Percentiles rank a stretch among this genome's conserved stretches.
Evolutionary conservation across 2,888 invertebrate species (phyloP).

Genomic region (Scaeva pyrastri): DNA sequence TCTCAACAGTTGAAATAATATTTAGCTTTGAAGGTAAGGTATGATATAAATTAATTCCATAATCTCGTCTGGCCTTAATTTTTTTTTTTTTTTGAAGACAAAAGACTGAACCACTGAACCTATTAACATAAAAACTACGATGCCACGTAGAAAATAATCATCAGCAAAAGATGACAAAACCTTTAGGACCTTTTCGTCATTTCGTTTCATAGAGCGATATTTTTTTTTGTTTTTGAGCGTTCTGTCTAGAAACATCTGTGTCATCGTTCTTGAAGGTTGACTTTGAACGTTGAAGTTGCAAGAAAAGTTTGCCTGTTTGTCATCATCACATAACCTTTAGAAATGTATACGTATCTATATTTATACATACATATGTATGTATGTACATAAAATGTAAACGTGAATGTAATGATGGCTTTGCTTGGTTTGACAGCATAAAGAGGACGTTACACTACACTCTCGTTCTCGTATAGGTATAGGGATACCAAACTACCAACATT

Average conservation of each 20-base stretch:
- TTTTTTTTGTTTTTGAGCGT: background rate
- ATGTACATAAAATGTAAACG: background rate
- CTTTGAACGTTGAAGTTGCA: background rate
- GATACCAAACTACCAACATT: too few species aligned
- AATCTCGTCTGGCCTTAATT: conserved; percentile 12
- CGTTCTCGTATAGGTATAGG: too few species aligned
- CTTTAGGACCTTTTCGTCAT: background rate
- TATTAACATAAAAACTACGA: background rate
- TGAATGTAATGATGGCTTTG: background rate
- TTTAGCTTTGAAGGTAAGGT: background rate
- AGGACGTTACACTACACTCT: background rate
- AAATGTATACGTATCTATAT: too few species aligned
- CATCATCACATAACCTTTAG: background rate
- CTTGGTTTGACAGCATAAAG: background rate
- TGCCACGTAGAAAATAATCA: background rate
- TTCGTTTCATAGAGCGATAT: background rate
- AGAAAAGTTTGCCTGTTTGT: conserved; percentile 1
- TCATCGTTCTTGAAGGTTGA: conserved; percentile 9
- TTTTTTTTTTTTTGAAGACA: too few species aligned
- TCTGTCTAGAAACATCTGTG: conserved; percentile 16
- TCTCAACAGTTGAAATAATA: background rate
- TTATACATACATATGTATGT: background rate
- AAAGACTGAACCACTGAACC: background rate
- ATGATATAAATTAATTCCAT: too few species aligned
- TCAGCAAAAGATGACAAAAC: background rate